Evolutionary conservation across 2,888 invertebrate species (phyloP), one percentile per base, ranked within the genome.

Genomic region (Cyclophora punctaria): DNA sequence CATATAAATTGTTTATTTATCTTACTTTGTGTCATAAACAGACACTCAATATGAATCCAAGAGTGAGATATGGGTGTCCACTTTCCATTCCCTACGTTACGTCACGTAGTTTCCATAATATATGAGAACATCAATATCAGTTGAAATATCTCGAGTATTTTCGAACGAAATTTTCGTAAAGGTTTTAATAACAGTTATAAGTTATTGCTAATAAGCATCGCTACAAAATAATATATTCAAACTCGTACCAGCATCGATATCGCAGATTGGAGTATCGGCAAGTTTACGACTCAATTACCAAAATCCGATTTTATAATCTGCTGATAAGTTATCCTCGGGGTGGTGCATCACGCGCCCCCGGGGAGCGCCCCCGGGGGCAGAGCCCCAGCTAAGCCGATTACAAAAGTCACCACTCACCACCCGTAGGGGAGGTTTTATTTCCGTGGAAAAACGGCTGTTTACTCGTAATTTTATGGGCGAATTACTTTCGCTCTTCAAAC

Each of bases 381-480:
- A 60, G 63, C 20, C 20, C 20, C 20, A 20, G 20, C 70, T 86
- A 87, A 88, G 84, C 88, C 81, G 88, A 84, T 87, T 87, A 87
- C 82, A 80, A 79, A 71, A 87, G 85, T 85, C 85, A 83, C 77
- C 74, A 72, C 69, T 20, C 20, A 20, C 71, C 71, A 69, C 67
- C 60, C 59, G 53, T 66, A 67, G 69, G 77, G 80, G 79, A 64
- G 75, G 75, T 75, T 83, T 85, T 83, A 86, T 85, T 82, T 78
- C 80, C 78, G 69, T 74, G 74, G 80, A 84, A 83, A 85, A 86
- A 85, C 83, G 83, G 77, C 83, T 86, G 87, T 85, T 86, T 86
- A 83, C 80, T 78, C 73, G 82, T 86, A 83, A 86, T 86, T 86
- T 85, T 86, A 85, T 84, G 78, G 73, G 71, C 76, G 78, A 83